A percentile compares a stretch with the other conserved stretches of the same genome.
Conservation (phyloP, 2,888 invertebrate species). For the Drosophila setosimentum region DNA sequence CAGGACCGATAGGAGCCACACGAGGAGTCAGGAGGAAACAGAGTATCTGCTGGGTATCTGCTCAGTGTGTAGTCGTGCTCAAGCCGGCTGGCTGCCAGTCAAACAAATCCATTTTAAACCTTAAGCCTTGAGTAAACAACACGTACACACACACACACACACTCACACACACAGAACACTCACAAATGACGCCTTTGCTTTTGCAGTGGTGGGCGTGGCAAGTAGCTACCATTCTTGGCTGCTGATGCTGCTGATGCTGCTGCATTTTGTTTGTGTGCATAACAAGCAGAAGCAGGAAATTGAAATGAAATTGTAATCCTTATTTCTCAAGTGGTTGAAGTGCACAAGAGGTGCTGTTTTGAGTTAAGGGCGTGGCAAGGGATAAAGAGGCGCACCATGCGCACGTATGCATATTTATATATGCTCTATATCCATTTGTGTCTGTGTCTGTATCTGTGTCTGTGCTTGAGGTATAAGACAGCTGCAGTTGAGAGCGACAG, state of each 20-base stretch:
- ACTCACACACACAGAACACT: slow-evolving; percentile 23
- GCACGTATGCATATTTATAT: slow-evolving; percentile 71
- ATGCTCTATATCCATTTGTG: slow-evolving; percentile 1
- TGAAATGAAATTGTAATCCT: slow-evolving; percentile 78
- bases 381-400: slow-evolving; percentile 5
- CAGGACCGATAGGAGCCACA: background rate
- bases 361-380: background rate
- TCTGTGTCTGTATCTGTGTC: slow-evolving; percentile 8
- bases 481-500: slow-evolving; percentile 11
- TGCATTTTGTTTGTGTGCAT: slow-evolving; percentile 67
- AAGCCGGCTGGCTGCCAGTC: slow-evolving; percentile 76
- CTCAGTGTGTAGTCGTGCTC: slow-evolving; percentile 56
- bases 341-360: slow-evolving; percentile 24
- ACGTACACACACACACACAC: slow-evolving; percentile 45
- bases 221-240: slow-evolving; percentile 54
- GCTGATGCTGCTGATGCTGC: slow-evolving; percentile 13
- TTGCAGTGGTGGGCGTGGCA: slow-evolving; percentile 48
- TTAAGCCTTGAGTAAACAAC: slow-evolving; percentile 79
- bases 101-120: slow-evolving; percentile 80
- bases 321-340: slow-evolving; percentile 65
- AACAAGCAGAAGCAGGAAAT: slow-evolving; percentile 69
- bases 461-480: slow-evolving; percentile 11
- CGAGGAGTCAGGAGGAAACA: too few relatives aligned
- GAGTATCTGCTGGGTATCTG: slow-evolving; percentile 33
- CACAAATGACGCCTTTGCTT: slow-evolving; percentile 30